These are phyloP conservation scores for Neogobius melanostomus DNA, from an alignment of 2,113 vertebrate species.

Conservation along the genomic window DNA sequence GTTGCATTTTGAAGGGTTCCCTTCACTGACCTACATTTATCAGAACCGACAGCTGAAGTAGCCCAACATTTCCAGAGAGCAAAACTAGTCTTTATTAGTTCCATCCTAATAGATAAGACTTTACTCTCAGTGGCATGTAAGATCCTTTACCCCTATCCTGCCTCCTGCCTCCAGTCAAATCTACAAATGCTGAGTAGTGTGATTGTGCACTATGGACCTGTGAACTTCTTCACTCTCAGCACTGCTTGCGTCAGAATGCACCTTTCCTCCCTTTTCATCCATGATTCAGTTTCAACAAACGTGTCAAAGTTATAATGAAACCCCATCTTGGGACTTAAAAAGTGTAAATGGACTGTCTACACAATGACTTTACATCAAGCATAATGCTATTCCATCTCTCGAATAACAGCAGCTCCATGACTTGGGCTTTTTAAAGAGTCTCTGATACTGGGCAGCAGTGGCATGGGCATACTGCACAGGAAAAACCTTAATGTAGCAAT, in stretches of 20 bases:
- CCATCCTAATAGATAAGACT: not conserved
- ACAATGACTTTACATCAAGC: not conserved
- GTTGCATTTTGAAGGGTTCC: not conserved
- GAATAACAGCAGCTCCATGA: too few relatives aligned
- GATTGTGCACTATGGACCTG: not conserved
- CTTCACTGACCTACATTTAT: conserved; percentile 25
- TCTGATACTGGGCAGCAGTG: too few relatives aligned
- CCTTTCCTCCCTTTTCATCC: not conserved
- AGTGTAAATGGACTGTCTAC: not conserved
- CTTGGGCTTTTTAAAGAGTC: too few relatives aligned
- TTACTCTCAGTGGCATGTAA: too few relatives aligned
- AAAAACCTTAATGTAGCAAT: too few relatives aligned
- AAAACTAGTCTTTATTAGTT: too few relatives aligned
- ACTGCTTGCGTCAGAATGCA: too few relatives aligned
- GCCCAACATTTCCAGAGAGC: not conserved
- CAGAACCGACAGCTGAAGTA: not conserved
- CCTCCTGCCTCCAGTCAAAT: not conserved
- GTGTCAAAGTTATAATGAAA: not conserved
- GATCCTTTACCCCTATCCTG: too few relatives aligned
- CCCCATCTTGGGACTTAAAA: not conserved
- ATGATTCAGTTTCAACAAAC: not conserved
- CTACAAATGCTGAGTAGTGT: not conserved
- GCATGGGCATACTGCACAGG: too few relatives aligned
- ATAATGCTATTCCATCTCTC: too few relatives aligned
- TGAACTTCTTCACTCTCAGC: not conserved